Evolutionary conservation across 2,113 vertebrate species (phyloP), one percentile per base, ranked within the genome.

Genomic region (Leptobrachium ailaonicum): DNA sequence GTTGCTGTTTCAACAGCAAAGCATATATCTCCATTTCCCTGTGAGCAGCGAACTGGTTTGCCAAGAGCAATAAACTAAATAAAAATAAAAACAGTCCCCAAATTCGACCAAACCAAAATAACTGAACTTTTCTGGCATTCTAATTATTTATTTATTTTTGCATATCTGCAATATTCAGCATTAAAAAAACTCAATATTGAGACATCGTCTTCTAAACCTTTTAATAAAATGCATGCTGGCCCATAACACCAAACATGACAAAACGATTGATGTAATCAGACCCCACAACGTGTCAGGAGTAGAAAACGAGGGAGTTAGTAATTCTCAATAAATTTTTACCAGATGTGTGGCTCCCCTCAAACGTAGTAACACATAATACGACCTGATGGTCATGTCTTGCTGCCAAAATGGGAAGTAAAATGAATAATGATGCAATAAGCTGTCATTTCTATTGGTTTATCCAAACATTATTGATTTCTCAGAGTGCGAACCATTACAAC

Each of bases 401-500:
- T 70, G 76, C 75, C 75, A 77, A 32, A 71, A 41, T 47, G 11
- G 12, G 11, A 50, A 63, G 2, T 7, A 45, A 41, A 40, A 72
- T n/a, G 13, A 54, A 20, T 53, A 53, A 72, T 32, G 14, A 11
- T 47, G 54, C 14, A 42, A 66, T 79, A 66, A 50, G 42, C 42
- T 73, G 14, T 66, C 71, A 32, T 67, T 47, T 58, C 62, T 80
- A 80, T 80, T 73, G 41, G 62, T 43, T 58, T 47, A 73, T 80
- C 62, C 70, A 43, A 32, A 42, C 41, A 73, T 80, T 13, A 73
- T 80, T 44, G 77, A 56, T 66, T 73, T 45, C 64, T 66, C 2
- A n/a, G 56, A 63, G 32, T 11, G 20, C 56, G 20, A 8, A 13
- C 20, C 67, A 42, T 50, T 79, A 73, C 69, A 54, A 79, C 60